phyloP scores from a whole-genome alignment of 2,888 invertebrate genomes.

The Hermaeophaga mercurialis region DNA sequence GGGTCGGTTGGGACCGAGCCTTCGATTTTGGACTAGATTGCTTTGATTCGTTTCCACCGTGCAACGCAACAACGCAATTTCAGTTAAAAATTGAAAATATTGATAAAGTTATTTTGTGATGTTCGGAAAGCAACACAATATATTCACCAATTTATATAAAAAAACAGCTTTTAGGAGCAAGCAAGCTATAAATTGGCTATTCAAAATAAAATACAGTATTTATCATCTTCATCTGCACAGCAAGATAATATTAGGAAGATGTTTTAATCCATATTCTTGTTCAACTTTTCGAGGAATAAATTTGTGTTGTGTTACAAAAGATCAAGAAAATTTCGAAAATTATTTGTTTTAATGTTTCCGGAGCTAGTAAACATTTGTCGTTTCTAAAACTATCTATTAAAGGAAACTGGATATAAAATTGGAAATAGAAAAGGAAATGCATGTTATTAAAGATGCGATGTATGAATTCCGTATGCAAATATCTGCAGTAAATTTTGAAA shows the following conservation, averaged over 20 bases:
- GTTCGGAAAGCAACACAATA: not conserved
- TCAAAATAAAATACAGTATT: too few species aligned
- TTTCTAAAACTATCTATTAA: not conserved
- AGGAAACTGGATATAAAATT: conserved; percentile 2
- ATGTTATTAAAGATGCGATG: conserved; percentile 49
- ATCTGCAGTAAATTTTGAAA: conserved; percentile 47
- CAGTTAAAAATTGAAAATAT: conserved; percentile 18
- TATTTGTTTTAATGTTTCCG: too few species aligned
- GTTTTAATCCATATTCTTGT: too few species aligned
- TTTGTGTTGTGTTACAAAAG: too few species aligned
- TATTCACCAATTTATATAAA: not conserved
- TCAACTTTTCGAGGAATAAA: too few species aligned
- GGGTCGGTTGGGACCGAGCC: conserved; percentile 20
- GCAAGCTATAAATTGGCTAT: too few species aligned
- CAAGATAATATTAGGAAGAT: too few species aligned
- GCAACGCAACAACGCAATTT: conserved; percentile 20
- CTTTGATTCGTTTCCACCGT: conserved; percentile 34
- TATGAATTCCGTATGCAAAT: conserved; percentile 47
- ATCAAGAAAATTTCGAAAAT: too few species aligned
- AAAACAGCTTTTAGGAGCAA: too few species aligned
- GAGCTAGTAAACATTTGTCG: too few species aligned
- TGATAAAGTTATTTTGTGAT: conserved; percentile 11
- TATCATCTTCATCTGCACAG: too few species aligned
- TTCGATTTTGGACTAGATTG: conserved; percentile 37
- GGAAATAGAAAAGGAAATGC: conserved; percentile 42